Base-by-base conservation (phyloP, 2,113 vertebrate genomes). In the Salminus brasiliensis region DNA sequence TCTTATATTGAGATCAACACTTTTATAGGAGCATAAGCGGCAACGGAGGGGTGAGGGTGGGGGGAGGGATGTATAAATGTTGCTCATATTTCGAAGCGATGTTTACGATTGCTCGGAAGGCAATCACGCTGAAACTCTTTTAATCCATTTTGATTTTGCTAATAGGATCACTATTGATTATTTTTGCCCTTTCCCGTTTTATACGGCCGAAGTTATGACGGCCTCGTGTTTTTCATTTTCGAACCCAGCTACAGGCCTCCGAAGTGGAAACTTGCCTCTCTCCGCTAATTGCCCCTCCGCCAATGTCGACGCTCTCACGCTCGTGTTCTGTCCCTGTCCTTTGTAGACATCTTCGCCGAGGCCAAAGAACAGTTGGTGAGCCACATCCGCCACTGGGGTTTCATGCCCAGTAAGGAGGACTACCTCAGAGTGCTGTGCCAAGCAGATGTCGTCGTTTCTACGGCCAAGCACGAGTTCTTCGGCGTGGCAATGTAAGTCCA, bases 381-480 rank as follows among this genome's bases (percentile, higher is more conserved):
- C 4, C 94, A 94, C 36, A 80, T 98, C 83, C 87, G 95, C 81
- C 92, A 96, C 89, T 99, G 97, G 97, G 97, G 97, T 84, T 98
- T 94, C 89, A 92, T 96, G 88, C 81, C 94, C 88, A 93, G 91
- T 87, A 96, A 91, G 88, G 94, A 96, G 12, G 92, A 95, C 63
- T 99, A 96, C 92, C 92, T 97, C 88, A 87, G 57, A 81, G 93
- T 91, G 12, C 91, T 99, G 78, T 95, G 95, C 85, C 72, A 88
- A 79, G 97, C 97, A 13, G 98, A 99, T 82, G 95, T 99, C 81
- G 96, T 97, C 81, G 72, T 98, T 90, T 98, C 98, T 62, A 98
- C 97, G 63, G 95, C 96, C 88, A 96, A 93, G 80, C 97, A 98
- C 9, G 96, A 99, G 91, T 98, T 99, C 94, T 99, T 98, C 81